These are phyloP conservation scores for Premnoplex brunnescens DNA, from an alignment of 2,797 vertebrate species.

Conservation along the genomic window DNA sequence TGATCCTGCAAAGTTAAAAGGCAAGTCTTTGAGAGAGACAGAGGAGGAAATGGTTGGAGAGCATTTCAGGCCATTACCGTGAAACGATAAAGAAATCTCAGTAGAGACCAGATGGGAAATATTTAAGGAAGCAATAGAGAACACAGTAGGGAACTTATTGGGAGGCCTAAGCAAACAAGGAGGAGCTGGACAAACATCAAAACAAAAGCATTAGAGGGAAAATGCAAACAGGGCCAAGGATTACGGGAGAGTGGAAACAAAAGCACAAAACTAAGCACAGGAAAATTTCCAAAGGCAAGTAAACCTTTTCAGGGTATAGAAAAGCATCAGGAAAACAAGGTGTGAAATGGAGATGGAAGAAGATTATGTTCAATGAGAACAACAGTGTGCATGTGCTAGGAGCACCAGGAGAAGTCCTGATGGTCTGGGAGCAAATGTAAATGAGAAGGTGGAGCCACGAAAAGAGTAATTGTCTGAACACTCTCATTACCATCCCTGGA, in stretches of 20 bases:
- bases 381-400: not conserved
- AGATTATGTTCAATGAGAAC: not conserved
- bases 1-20: conserved; percentile 17
- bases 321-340: not conserved
- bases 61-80: conserved; percentile 8
- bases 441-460: not conserved
- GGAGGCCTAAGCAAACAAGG: conserved; percentile 61
- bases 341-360: not conserved
- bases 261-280: conserved; percentile 38
- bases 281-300: conserved; percentile 10
- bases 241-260: conserved; percentile 40
- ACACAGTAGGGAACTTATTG: conserved; percentile 42
- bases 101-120: conserved; percentile 57
- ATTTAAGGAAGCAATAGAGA: conserved; percentile 59
- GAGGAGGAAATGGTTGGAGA: conserved; percentile 11
- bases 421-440: not conserved
- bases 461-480: not conserved
- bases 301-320: not conserved
- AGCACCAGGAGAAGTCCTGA: not conserved
- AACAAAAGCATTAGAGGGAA: conserved; percentile 47
- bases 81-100: conserved; percentile 31
- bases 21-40: not conserved
- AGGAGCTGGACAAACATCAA: conserved; percentile 62
- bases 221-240: conserved; percentile 45
- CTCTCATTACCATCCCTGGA: not conserved